These are phyloP conservation scores for Crotalus viridis DNA, from an alignment of 2,113 vertebrate genomes.

Conservation along the genomic window DNA sequence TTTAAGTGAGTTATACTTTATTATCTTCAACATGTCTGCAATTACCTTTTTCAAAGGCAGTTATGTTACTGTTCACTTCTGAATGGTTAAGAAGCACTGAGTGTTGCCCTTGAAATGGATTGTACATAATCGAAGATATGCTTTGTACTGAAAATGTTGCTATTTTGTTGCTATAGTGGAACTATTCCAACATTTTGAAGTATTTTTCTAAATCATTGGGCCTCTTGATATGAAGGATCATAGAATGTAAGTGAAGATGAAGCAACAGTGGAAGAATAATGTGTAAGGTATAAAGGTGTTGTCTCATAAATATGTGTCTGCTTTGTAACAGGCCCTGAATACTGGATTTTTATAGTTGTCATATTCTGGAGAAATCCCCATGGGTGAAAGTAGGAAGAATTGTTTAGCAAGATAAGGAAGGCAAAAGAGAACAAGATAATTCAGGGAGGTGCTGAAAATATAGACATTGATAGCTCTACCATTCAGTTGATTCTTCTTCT, in stretches of 20 bases:
- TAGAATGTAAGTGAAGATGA: not conserved
- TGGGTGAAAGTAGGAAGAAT: not conserved
- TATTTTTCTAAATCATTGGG: not conserved
- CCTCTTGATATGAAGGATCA: not conserved
- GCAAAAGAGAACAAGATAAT: not conserved
- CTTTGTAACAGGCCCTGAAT: not conserved
- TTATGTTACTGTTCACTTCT: not conserved
- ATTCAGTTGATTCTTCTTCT: not conserved
- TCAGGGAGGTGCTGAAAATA: not conserved
- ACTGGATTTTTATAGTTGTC: not conserved
- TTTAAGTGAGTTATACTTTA: not conserved
- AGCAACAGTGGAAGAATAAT: not conserved
- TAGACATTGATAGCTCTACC: not conserved
- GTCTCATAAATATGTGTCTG: not conserved
- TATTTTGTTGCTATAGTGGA: not conserved
- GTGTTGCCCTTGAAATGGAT: not conserved
- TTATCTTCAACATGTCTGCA: not conserved
- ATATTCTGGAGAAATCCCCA: not conserved
- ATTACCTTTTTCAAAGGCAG: not conserved
- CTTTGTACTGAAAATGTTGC: not conserved
- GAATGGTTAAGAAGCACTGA: not conserved
- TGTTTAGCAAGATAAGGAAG: not conserved
- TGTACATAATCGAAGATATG: not conserved
- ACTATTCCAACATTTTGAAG: not conserved
- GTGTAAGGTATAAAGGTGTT: not conserved